phyloP scores from a whole-genome alignment of 2,888 invertebrate genomes.

The Calameuta pallipes region DNA sequence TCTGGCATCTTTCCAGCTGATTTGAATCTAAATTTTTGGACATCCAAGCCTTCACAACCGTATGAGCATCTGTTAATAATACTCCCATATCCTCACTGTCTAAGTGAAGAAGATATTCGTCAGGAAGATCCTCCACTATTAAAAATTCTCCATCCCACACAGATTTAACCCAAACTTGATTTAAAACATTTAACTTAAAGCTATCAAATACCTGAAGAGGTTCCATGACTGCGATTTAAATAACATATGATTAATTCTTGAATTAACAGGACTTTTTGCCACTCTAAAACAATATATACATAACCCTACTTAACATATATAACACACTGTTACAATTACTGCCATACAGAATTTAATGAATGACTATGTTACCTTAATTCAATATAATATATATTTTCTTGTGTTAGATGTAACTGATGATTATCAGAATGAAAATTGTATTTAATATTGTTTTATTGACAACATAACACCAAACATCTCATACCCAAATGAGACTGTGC shows the following conservation, averaged over 20 bases:
- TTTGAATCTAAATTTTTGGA: slow-evolving; percentile 10
- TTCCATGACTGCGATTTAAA: slow-evolving; percentile 43
- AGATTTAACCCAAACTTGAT: slow-evolving; percentile 70
- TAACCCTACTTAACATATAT: not conserved
- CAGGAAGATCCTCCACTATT: slow-evolving; percentile 68
- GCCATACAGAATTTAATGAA: not conserved
- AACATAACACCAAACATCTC: not conserved
- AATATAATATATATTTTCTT: not conserved
- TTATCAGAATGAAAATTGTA: not conserved
- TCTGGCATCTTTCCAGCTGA: slow-evolving; percentile 1
- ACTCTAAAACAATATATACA: not conserved
- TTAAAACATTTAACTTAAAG: slow-evolving; percentile 64
- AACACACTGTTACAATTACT: not conserved
- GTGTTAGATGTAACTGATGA: not conserved
- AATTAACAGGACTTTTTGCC: not conserved
- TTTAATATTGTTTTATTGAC: not conserved
- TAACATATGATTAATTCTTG: not conserved
- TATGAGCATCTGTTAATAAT: slow-evolving; percentile 44
- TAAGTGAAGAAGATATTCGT: slow-evolving; percentile 66
- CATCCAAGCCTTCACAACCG: slow-evolving; percentile 46
- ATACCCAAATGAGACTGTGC: not conserved
- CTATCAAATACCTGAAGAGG: slow-evolving; percentile 50
- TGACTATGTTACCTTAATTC: not conserved
- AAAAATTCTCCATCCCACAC: slow-evolving; percentile 72
- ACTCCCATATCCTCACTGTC: slow-evolving; percentile 57